A percentile compares a stretch with the other conserved stretches of the same genome.
Conservation (phyloP, 2,797 vertebrate genomes). For the Sternarchorhynchus goeldii region DNA sequence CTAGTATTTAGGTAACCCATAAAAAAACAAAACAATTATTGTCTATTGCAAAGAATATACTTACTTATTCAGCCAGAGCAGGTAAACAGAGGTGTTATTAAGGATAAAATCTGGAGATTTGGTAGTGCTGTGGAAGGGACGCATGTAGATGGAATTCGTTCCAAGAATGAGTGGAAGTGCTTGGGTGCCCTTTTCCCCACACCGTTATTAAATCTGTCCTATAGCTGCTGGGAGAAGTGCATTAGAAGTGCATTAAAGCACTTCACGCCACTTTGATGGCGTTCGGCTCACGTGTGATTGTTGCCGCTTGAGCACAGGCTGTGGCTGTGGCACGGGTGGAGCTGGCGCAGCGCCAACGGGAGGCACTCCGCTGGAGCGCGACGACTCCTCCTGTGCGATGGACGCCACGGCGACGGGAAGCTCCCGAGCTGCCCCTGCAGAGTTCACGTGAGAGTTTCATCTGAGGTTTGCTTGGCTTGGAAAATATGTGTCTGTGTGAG, state of each 20-base stretch:
- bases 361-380: constrained; percentile 35
- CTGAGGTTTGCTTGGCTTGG: neutral
- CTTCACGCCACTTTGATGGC: constrained; percentile 68
- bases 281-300: constrained; percentile 63
- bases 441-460: neutral
- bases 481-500: too few relatives aligned
- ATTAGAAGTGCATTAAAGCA: constrained; percentile 73
- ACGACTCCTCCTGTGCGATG: constrained; percentile 22
- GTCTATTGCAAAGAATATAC: constrained; percentile 44
- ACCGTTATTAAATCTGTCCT: constrained; percentile 74
- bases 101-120: constrained; percentile 53
- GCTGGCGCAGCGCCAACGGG: constrained; percentile 38
- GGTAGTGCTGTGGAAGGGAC: constrained; percentile 61
- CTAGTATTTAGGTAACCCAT: too few relatives aligned
- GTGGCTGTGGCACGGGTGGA: constrained; percentile 31
- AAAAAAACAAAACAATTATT: constrained; percentile 10
- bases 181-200: constrained; percentile 69
- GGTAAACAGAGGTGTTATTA: constrained; percentile 46
- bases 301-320: constrained; percentile 32
- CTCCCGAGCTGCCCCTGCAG: constrained; percentile 18
- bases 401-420: constrained; percentile 26
- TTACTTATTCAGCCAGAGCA: constrained; percentile 35
- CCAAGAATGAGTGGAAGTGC: constrained; percentile 77
- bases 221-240: constrained; percentile 66
- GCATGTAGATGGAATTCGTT: constrained; percentile 76